Evolutionary conservation across 2,888 invertebrate genomes (phyloP), one percentile per base, ranked within the genome.

Genomic region (Trissonchulus sp.): DNA sequence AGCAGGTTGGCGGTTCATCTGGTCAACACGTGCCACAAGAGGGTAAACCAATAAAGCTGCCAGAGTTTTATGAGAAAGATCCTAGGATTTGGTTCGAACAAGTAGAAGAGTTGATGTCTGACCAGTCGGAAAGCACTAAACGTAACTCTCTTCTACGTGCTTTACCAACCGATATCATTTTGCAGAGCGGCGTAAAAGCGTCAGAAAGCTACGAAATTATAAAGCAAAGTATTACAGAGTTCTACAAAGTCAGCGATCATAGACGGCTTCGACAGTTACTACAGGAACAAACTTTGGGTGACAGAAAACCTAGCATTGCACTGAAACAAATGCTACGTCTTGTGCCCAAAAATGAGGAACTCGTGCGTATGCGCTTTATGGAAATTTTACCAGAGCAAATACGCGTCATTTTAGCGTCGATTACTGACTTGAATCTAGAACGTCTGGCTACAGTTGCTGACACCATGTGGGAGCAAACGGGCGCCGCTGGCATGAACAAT

Each of bases 1-100:
- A 15, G 48, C 48, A 23, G 23, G 8, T 23, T 23, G 48, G 8
- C n/a, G n/a, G n/a, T n/a, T n/a, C n/a, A n/a, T n/a, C n/a, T n/a
- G n/a, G n/a, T n/a, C n/a, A n/a, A n/a, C n/a, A n/a, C n/a, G n/a
- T n/a, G n/a, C n/a, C n/a, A n/a, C n/a, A n/a, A n/a, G n/a, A n/a
- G n/a, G n/a, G n/a, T n/a, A 48, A 48, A 23, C 23, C 48, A 23
- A 48, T 48, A 23, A 48, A 48, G 23, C 23, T 48, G 8, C 48
- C 48, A 8, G 48, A 48, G 48, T 48, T 48, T 48, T 48, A 48
- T 48, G 48, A 48, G n/a, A n/a, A n/a, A n/a, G n/a, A n/a, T n/a
- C n/a, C n/a, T n/a, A n/a, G n/a, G n/a, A n/a, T n/a, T n/a, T n/a
- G n/a, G n/a, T n/a, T n/a, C n/a, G n/a, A n/a, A n/a, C n/a, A n/a